A percentile compares a stretch with the other conserved stretches of the same genome.
Evolutionary conservation across 2,888 invertebrate species (phyloP).

Genomic region (Beris morrisii): DNA sequence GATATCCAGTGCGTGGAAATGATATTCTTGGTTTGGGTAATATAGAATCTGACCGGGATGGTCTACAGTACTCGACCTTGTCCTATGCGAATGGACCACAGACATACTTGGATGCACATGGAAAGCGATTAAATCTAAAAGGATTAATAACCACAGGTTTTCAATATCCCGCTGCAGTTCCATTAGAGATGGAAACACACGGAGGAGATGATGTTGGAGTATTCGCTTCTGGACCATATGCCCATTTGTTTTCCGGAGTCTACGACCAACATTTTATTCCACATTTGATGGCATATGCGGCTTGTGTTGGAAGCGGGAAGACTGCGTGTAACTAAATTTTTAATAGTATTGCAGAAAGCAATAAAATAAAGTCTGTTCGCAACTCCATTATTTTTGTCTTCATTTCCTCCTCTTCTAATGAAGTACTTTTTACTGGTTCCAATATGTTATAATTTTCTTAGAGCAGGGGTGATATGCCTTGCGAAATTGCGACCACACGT

Average conservation of each 20-base stretch:
- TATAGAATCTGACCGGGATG: slow-evolving; percentile 53
- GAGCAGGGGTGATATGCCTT: no score
- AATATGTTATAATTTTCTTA: no score
- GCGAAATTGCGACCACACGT: no score
- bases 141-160: neutral
- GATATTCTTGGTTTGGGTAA: slow-evolving; percentile 58
- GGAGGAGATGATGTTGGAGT: slow-evolving; percentile 81
- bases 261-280: slow-evolving; percentile 80
- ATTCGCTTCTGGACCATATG: slow-evolving; percentile 75
- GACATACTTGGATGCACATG: neutral
- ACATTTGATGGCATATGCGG: slow-evolving; percentile 71
- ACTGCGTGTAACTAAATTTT: slow-evolving; percentile 48
- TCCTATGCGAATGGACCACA: slow-evolving; percentile 74
- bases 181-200: slow-evolving; percentile 67
- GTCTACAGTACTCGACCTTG: slow-evolving; percentile 66
- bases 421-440: no score
- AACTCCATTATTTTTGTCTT: no score
- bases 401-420: no score
- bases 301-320: slow-evolving; percentile 68
- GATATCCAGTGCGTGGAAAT: slow-evolving; percentile 65
- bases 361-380: no score
- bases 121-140: neutral
- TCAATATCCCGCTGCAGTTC: slow-evolving; percentile 64
- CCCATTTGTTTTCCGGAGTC: slow-evolving; percentile 77
- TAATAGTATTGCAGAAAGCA: neutral